A percentile compares a stretch with the other conserved stretches of the same genome.
Evolutionary conservation across 2,797 vertebrate genomes (phyloP).

Genomic region (Halcyon smyrnensis): DNA sequence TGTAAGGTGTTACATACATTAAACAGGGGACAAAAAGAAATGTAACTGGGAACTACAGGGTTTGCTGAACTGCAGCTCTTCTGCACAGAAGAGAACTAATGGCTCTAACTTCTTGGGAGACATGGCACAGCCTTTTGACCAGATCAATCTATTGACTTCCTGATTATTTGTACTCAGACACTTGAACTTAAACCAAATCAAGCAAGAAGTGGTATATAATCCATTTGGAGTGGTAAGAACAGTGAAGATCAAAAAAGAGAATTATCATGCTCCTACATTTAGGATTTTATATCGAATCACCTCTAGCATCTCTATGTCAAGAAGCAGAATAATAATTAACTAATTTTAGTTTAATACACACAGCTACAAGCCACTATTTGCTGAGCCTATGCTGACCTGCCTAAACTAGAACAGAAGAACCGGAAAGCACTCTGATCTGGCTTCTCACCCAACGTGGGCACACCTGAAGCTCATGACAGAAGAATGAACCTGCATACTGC

Average conservation of each 20-base stretch:
- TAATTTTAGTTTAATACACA: neutral
- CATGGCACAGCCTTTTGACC: neutral
- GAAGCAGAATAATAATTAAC: neutral
- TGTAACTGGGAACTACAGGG: rapidly evolving
- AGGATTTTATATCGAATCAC: neutral
- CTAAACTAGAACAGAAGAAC: neutral
- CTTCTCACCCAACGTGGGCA: neutral
- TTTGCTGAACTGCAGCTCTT: neutral
- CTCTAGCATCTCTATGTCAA: neutral
- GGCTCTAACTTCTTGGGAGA: neutral
- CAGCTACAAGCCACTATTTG: neutral
- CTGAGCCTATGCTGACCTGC: neutral
- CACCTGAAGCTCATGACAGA: neutral
- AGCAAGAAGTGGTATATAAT: rapidly evolving
- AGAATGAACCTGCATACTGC: neutral
- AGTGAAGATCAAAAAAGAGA: neutral
- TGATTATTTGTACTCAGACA: neutral
- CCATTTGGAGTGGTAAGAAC: neutral
- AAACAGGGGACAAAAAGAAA: neutral
- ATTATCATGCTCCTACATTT: neutral
- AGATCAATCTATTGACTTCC: neutral
- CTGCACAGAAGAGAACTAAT: neutral
- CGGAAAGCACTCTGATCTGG: neutral
- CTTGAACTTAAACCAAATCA: neutral
- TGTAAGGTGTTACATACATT: neutral